Percentiles rank a stretch among this genome's conserved stretches.
phyloP scores from a whole-genome alignment of 1,140 invertebrate species.

The Pseudomyrmex cubaensis region DNA sequence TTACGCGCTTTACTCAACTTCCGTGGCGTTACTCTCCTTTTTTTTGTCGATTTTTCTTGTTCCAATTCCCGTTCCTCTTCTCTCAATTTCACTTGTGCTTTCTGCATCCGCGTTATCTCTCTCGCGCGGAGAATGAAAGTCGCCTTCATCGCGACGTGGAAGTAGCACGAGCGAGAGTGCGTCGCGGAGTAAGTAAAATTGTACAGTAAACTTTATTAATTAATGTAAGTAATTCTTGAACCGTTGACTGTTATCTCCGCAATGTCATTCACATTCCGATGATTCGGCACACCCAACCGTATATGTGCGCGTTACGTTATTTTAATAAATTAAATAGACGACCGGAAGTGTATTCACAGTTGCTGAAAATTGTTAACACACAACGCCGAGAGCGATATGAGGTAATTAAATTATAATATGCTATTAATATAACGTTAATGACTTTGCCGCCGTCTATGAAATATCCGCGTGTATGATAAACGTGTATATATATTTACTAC shows the following conservation, averaged over 20 bases:
- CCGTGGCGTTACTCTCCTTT: not conserved
- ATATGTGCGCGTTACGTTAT: slow-evolving; percentile 4
- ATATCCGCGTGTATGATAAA: not conserved
- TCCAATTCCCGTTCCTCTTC: slow-evolving; percentile 26
- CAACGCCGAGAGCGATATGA: slow-evolving; percentile 3
- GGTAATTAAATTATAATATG: slow-evolving; percentile 39
- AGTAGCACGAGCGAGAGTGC: not conserved
- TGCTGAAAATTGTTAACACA: slow-evolving; percentile 19
- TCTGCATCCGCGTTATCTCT: slow-evolving; percentile 38
- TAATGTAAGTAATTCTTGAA: slow-evolving; percentile 25
- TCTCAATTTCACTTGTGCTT: slow-evolving; percentile 53
- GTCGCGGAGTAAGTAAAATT: not conserved
- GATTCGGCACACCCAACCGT: not conserved
- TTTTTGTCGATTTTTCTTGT: slow-evolving; percentile 5
- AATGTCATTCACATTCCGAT: not conserved
- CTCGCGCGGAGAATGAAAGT: slow-evolving; percentile 48
- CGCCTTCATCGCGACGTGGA: slow-evolving; percentile 26
- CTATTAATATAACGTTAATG: not conserved
- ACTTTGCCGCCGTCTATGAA: not conserved
- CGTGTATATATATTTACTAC: not conserved
- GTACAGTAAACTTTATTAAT: slow-evolving; percentile 24
- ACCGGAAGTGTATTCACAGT: not conserved
- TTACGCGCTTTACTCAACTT: slow-evolving; percentile 16
- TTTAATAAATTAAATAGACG: slow-evolving; percentile 24
- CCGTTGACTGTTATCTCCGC: not conserved